Conservation (phyloP, 1,140 invertebrate genomes). For the Diabrotica virgifera region DNA sequence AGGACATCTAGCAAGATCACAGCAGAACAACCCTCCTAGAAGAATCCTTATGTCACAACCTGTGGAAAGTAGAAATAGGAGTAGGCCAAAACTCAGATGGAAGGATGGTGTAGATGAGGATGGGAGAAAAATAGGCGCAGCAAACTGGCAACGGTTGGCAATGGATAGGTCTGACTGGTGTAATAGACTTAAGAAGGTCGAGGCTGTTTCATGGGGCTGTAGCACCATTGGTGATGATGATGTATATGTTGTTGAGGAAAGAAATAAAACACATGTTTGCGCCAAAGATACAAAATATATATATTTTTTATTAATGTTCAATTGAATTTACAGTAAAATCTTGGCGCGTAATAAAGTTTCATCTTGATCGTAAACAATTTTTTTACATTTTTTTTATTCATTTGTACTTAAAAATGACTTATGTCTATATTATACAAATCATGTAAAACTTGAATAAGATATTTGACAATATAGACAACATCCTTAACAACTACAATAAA, state of each 20-base stretch:
- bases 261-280: constrained; percentile 26
- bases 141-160: no score
- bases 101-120: no score
- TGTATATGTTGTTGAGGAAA: background rate
- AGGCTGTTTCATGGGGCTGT: no score
- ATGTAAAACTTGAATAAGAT: constrained; percentile 20
- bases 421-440: constrained; percentile 14
- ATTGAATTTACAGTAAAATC: constrained; percentile 29
- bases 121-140: no score
- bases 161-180: no score
- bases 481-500: constrained; percentile 17
- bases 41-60: no score
- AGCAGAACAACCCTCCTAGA: no score
- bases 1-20: no score
- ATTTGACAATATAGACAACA: constrained; percentile 19
- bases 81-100: no score
- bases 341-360: constrained; percentile 27
- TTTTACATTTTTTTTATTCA: constrained; percentile 22
- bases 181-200: no score
- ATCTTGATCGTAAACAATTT: constrained; percentile 23
- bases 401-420: constrained; percentile 32
- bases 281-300: constrained; percentile 32
- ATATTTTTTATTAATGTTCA: constrained; percentile 23
- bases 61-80: no score
- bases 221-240: background rate